Conservation (phyloP, 2,113 vertebrate genomes). For the Bothrops jararaca region DNA sequence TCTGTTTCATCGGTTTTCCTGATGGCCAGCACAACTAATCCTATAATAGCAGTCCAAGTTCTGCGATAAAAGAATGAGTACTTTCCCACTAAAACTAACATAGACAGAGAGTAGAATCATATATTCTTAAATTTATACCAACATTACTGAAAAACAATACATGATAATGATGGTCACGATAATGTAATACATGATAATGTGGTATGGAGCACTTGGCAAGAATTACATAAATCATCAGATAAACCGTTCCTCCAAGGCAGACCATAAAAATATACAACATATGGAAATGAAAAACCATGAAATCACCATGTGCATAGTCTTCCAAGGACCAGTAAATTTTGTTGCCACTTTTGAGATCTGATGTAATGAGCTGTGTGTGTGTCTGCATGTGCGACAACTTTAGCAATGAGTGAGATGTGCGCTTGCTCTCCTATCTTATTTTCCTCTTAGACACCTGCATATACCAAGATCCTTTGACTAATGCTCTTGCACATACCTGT, state of each 20-base stretch:
- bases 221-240: background rate
- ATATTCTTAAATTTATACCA: background rate
- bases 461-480: background rate
- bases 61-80: background rate
- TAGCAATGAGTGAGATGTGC: background rate
- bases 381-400: background rate
- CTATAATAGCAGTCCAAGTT: background rate
- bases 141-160: background rate
- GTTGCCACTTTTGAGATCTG: background rate
- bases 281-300: background rate
- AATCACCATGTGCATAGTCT: background rate
- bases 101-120: background rate
- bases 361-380: background rate
- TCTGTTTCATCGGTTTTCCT: background rate
- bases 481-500: background rate
- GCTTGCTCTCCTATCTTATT: background rate
- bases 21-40: background rate
- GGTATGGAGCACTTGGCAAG: background rate
- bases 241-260: background rate
- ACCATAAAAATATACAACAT: background rate
- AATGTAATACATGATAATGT: background rate
- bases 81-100: background rate
- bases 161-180: background rate
- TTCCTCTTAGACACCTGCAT: background rate
- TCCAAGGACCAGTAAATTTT: background rate